These are phyloP conservation scores for Keiferia lycopersicella DNA, from an alignment of 2,888 invertebrate species.

Conservation along the genomic window DNA sequence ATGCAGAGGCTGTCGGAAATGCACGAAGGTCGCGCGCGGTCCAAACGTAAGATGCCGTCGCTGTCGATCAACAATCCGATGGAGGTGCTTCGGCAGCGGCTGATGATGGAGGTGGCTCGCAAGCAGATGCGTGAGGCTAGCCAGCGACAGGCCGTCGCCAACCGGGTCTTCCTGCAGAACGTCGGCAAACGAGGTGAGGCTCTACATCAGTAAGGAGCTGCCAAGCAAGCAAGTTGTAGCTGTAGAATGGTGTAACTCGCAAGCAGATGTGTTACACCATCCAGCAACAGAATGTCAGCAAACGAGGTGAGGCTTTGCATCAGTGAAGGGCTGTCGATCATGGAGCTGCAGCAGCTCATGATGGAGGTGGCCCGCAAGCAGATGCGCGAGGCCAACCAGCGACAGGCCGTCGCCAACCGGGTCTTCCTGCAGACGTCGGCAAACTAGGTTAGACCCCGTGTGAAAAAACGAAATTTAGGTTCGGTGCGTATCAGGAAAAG, in stretches of 20 bases:
- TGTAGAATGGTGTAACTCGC: too few species aligned
- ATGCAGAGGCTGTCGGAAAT: slow-evolving; percentile 56
- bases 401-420: slow-evolving; percentile 86
- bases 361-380: slow-evolving; percentile 92
- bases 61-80: slow-evolving; percentile 93
- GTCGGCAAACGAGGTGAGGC: slow-evolving; percentile 86
- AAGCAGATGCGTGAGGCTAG: slow-evolving; percentile 89
- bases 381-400: slow-evolving; percentile 87
- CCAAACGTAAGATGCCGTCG: slow-evolving; percentile 85
- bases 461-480: too few species aligned
- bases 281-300: slow-evolving; percentile 88
- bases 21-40: slow-evolving; percentile 63
- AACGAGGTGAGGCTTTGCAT: slow-evolving; percentile 75
- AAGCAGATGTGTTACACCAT: slow-evolving; percentile 89
- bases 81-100: slow-evolving; percentile 91
- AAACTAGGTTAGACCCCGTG: slow-evolving; percentile 85
- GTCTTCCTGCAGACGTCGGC: slow-evolving; percentile 88
- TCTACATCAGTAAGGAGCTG: background rate
- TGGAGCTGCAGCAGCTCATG: slow-evolving; percentile 90
- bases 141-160: slow-evolving; percentile 85
- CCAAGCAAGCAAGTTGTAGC: too few species aligned
- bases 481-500: too few species aligned
- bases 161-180: slow-evolving; percentile 87
- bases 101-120: slow-evolving; percentile 90
- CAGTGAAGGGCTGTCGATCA: slow-evolving; percentile 89